Evolutionary conservation across 2,888 invertebrate genomes (phyloP), one percentile per base, ranked within the genome.

Genomic region (Sarcophaga carnaria): DNA sequence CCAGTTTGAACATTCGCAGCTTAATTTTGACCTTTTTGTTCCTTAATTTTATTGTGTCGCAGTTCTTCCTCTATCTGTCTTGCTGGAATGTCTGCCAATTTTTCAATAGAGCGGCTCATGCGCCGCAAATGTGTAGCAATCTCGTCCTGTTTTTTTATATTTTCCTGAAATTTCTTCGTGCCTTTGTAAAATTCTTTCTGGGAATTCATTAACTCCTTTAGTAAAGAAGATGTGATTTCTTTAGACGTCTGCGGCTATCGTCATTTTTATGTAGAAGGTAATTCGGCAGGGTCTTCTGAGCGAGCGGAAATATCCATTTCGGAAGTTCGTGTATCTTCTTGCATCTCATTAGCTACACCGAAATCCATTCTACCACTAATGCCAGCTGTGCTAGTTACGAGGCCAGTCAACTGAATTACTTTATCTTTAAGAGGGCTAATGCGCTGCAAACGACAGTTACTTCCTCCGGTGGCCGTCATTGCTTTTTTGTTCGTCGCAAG

Each of bases 251-350:
- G 67, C 66, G 47, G 47, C 63, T 49, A 4, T 60, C 69, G 69
- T 59, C 69, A 69, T 37, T 17, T 78, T 25, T 69, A 78, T 20
- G 64, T 54, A 17, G 54, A n/a, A 77, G 54, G 20, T 12, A 77
- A 63, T 64, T 64, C 37, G 66, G 27, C 76, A 59, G 20, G 37
- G 37, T 66, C 69, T 59, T 78, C 70, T n/a, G 71, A 79, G 4
- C 69, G 54, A 37, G 22, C 25, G 49, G 79, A 79, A 71, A 71
- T 54, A 69, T 63, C 71, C 64, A 79, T 71, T 79, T 79, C 71
- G 63, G 79, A 77, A 63, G 77, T 4, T 66, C 4, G 67, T n/a
- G 47, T 14, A 4, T 77, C 59, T 67, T 67, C 77, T 2, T 47
- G 12, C 4, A 66, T 27, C 63, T 64, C 77, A 54, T 59, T 49